Percentiles rank a stretch among this genome's conserved stretches.
Evolutionary conservation across 2,797 vertebrate species (phyloP).

Genomic region (Stomatorhinus walkeri): DNA sequence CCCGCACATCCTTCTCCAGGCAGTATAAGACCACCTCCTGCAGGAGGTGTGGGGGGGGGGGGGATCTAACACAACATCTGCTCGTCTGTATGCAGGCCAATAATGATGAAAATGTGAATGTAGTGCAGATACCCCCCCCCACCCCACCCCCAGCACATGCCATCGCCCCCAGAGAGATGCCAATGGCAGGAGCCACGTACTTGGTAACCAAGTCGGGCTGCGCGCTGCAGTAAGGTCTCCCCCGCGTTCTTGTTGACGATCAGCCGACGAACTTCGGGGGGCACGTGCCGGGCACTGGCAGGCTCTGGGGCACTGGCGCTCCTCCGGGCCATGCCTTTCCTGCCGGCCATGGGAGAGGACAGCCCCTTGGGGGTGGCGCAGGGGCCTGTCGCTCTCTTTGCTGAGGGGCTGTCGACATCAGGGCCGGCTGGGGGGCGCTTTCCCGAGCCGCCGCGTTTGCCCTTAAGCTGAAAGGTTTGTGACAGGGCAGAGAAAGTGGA

Average conservation of each 20-base stretch:
- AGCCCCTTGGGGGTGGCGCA: slow-evolving; percentile 53
- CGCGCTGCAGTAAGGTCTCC: slow-evolving; percentile 89
- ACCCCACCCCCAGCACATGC: background rate
- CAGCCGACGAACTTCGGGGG: slow-evolving; percentile 85
- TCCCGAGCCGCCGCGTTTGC: slow-evolving; percentile 59
- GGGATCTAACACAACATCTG: background rate
- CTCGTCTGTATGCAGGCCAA: background rate
- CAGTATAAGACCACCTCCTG: slow-evolving; percentile 96
- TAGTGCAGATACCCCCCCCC: background rate
- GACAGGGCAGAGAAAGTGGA: slow-evolving; percentile 30
- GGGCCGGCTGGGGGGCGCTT: slow-evolving; percentile 54
- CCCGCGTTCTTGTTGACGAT: slow-evolving; percentile 98
- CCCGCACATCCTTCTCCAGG: slow-evolving; percentile 85
- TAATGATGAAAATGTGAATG: background rate
- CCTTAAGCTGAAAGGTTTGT: slow-evolving; percentile 61
- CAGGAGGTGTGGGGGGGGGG: background rate
- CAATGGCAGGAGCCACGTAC: slow-evolving; percentile 46
- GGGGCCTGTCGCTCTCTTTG: slow-evolving; percentile 59
- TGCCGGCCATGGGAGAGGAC: slow-evolving; percentile 46
- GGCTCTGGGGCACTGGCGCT: slow-evolving; percentile 55
- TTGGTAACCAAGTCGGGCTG: slow-evolving; percentile 90
- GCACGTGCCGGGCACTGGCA: slow-evolving; percentile 62
- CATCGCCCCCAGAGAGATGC: background rate
- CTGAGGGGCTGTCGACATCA: slow-evolving; percentile 47
- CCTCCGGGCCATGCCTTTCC: slow-evolving; percentile 56